Base-by-base conservation (phyloP, 2,113 vertebrate species). In the Polyodon spathula region DNA sequence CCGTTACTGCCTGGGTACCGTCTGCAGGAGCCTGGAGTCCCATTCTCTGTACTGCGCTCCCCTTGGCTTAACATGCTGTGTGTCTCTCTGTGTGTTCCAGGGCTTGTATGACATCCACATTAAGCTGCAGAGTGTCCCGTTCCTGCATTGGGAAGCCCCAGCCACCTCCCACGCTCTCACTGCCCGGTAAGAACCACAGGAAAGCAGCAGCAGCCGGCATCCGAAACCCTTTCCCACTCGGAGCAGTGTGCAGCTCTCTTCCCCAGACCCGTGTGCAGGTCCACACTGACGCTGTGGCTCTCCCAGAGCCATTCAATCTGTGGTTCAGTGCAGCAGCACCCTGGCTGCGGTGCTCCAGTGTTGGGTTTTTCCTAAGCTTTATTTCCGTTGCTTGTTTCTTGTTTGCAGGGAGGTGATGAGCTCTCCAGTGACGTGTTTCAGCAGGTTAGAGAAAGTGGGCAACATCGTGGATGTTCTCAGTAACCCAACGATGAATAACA, bases 81-180 rank as follows among this genome's bases (percentile, higher is more conserved):
- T 8, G 15, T 27, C 15, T n/a, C 37, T 64, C 6, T 59, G 41
- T 63, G 16, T 40, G 12, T 68, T 46, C 17, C 71, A 99, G 96
- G 96, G 96, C 4, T 83, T 99, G 40, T 99, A 99, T 0, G 96
- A 99, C 65, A 90, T 99, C 83, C 96, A 99, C 76, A 99, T 98
- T 68, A 96, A 95, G 82, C 85, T 99, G 63, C 94, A 97, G 80
- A 99, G 94, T 0, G 93, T 99, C 54, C 96, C 96, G 17, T 98
- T 99, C 88, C 77, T 99, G 48, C 92, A 97, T 80, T 95, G 89
- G 92, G 96, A 99, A 41, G 92, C 96, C 16, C 96, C 96, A 0
- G 92, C 92, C 66, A 97, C 95, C 0, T 99, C 96, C 4, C 94
- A 99, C 69, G 93, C 92, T 37, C 88, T 98, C 63, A 96, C 92